These are phyloP conservation scores for Elephas maximus DNA, from an alignment of 2,113 vertebrate genomes.

Conservation along the genomic window DNA sequence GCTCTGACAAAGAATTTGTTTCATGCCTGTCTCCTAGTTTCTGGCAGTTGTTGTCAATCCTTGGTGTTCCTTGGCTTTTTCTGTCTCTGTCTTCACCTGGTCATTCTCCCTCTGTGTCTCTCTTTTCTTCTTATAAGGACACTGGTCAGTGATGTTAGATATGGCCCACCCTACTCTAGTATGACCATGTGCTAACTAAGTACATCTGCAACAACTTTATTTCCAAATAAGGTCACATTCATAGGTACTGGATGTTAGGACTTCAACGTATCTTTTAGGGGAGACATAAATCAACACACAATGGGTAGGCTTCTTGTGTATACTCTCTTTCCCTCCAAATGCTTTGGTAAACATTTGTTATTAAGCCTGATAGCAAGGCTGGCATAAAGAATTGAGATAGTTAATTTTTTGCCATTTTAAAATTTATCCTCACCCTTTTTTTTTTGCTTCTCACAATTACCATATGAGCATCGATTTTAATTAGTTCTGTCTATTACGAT, in stretches of 20 bases:
- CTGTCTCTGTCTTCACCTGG: neutral
- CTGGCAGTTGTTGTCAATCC: neutral
- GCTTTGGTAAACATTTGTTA: neutral
- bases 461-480: constrained; percentile 61
- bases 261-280: neutral
- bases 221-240: neutral
- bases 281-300: neutral
- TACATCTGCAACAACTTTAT: neutral
- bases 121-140: neutral
- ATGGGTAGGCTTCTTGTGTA: neutral
- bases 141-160: neutral
- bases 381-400: neutral
- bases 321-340: neutral
- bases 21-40: neutral
- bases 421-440: constrained; percentile 36
- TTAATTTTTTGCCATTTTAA: constrained; percentile 31
- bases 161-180: neutral
- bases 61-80: neutral
- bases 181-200: neutral
- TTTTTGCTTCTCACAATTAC: neutral
- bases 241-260: neutral
- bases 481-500: constrained; percentile 79
- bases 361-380: neutral
- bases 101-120: neutral
- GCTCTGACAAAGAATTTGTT: neutral